A percentile compares a stretch with the other conserved stretches of the same genome.
Conservation (phyloP, 2,888 invertebrate genomes). For the Muschampia plurimacula region DNA sequence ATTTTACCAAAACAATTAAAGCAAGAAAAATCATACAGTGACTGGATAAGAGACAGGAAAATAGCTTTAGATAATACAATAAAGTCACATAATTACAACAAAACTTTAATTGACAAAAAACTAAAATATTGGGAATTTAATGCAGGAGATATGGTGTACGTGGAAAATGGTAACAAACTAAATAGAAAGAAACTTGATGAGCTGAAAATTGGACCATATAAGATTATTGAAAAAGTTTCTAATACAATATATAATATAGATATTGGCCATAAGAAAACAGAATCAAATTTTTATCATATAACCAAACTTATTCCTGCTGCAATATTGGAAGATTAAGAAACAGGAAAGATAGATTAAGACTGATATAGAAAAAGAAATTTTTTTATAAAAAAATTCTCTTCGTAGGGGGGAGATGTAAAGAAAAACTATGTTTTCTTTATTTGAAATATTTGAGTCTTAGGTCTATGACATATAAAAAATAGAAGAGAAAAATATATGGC, state of each 20-base stretch:
- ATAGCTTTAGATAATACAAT: constrained; percentile 50
- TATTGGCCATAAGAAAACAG: constrained; percentile 41
- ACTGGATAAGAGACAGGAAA: constrained; percentile 45
- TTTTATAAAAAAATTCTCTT: no score
- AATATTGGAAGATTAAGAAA: neutral
- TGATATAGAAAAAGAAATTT: no score
- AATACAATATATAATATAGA: constrained; percentile 23
- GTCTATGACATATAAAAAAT: no score
- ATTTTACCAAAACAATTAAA: constrained; percentile 49
- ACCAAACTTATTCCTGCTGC: constrained; percentile 46
- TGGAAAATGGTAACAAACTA: constrained; percentile 42
- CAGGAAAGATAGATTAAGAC: no score
- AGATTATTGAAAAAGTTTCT: constrained; percentile 41
- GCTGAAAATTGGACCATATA: constrained; percentile 41
- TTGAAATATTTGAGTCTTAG: no score
- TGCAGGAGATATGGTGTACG: constrained; percentile 33
- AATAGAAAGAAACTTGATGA: constrained; percentile 43
- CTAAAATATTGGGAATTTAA: constrained; percentile 40
- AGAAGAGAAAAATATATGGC: no score
- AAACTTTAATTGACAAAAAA: constrained; percentile 43
- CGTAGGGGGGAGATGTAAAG: no score
- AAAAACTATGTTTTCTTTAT: no score
- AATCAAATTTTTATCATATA: constrained; percentile 46
- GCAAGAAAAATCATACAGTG: constrained; percentile 41
- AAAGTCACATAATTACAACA: constrained; percentile 50